A percentile compares a stretch with the other conserved stretches of the same genome.
Evolutionary conservation across 2,888 invertebrate species (phyloP).

Genomic region (Shargacucullia verbasci): DNA sequence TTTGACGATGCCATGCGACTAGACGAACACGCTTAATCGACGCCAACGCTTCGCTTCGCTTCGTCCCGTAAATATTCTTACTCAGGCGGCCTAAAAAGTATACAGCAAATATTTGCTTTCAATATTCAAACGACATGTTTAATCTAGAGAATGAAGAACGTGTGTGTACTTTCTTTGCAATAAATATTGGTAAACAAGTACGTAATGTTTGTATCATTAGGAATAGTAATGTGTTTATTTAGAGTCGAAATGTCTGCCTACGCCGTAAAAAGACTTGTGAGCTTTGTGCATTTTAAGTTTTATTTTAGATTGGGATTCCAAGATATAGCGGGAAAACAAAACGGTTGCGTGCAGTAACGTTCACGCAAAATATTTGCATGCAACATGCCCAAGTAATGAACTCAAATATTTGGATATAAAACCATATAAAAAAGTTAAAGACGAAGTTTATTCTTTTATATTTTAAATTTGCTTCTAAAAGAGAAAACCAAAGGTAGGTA

Average conservation of each 20-base stretch:
- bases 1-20: constrained; percentile 33
- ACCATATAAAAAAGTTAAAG: not conserved
- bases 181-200: constrained; percentile 54
- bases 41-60: constrained; percentile 44
- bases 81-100: constrained; percentile 58
- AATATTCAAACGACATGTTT: constrained; percentile 70
- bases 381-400: not conserved
- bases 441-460: not conserved
- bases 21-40: constrained; percentile 55
- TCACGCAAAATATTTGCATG: constrained; percentile 2
- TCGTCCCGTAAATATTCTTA: constrained; percentile 62
- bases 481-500: constrained; percentile 2
- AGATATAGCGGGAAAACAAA: not conserved
- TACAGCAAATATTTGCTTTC: constrained; percentile 67
- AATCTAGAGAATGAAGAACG: constrained; percentile 65
- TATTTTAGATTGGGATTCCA: too few species aligned
- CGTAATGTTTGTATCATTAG: constrained; percentile 43
- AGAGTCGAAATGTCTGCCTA: constrained; percentile 12
- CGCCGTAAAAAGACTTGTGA: not conserved
- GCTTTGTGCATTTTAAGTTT: too few species aligned
- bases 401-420: not conserved
- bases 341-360: not conserved
- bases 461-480: not conserved
- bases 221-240: constrained; percentile 42
- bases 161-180: constrained; percentile 50